These are phyloP conservation scores for Geodia barretti DNA, from an alignment of 37 sponge, comb jelly and placozoan species.

Conservation along the genomic window DNA sequence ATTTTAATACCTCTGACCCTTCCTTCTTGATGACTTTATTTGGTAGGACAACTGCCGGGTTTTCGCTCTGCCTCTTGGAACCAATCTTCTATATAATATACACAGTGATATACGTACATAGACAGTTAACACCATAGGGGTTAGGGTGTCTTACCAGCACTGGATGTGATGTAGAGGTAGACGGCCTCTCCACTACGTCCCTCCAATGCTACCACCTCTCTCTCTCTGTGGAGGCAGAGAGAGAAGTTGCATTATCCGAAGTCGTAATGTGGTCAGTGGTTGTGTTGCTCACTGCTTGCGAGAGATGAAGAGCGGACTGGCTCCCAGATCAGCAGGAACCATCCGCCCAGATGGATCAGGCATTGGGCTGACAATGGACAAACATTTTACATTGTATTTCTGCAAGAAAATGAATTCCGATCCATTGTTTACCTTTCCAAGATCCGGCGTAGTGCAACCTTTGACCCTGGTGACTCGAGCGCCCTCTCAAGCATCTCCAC, in stretches of 20 bases:
- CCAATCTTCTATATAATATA: neutral
- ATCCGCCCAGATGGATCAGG: neutral
- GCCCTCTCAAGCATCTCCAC: conserved; percentile 48
- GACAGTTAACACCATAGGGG: neutral
- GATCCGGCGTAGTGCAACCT: conserved; percentile 30
- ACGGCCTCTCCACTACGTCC: too few species aligned
- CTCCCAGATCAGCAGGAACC: neutral
- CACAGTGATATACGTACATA: neutral
- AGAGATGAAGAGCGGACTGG: neutral
- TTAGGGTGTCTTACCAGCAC: neutral
- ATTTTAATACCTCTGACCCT: neutral
- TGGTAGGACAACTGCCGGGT: neutral
- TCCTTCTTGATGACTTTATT: neutral
- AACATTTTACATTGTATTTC: neutral
- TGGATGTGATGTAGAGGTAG: too few species aligned
- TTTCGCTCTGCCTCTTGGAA: neutral
- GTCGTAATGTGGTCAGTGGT: too few species aligned
- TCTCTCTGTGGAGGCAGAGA: too few species aligned
- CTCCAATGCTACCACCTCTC: too few species aligned
- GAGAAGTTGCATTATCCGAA: too few species aligned
- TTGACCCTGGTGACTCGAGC: conserved; percentile 46
- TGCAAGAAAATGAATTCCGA: neutral
- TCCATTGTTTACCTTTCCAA: conserved; percentile 55
- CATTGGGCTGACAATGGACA: neutral
- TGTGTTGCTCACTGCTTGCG: neutral